These are phyloP conservation scores for Gambusia yucatana DNA, from an alignment of 2,797 vertebrate species.

Conservation along the genomic window DNA sequence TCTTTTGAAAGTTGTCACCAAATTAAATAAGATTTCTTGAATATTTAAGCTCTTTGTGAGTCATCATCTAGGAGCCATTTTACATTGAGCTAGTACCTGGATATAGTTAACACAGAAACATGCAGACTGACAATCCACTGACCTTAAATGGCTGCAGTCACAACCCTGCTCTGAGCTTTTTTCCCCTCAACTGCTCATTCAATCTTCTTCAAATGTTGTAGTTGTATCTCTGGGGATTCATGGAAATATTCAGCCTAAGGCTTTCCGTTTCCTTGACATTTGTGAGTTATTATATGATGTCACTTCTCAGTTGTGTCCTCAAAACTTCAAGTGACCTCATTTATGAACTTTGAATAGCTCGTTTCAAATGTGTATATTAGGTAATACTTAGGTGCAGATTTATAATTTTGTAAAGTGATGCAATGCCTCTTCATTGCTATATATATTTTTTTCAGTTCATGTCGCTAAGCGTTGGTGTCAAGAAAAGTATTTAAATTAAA, in stretches of 20 bases:
- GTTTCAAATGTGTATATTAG: not conserved
- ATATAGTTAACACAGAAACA: constrained; percentile 1
- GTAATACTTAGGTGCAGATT: not conserved
- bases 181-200: not conserved
- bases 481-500: not conserved
- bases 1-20: not conserved
- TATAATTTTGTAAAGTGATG: not conserved
- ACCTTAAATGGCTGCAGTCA: not conserved
- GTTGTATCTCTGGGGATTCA: constrained; percentile 1
- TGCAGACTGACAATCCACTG: not conserved
- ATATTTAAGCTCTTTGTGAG: not conserved
- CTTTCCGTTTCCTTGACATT: constrained; percentile 9
- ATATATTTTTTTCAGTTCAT: not conserved
- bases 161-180: not conserved
- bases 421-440: not conserved
- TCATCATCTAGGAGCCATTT: not conserved
- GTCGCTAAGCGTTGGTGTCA: not conserved
- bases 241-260: constrained; percentile 10
- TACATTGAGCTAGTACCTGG: not conserved
- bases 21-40: not conserved
- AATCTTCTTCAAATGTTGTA: constrained; percentile 8
- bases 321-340: not conserved
- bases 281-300: not conserved
- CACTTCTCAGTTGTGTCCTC: constrained; percentile 8
- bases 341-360: not conserved